Percentiles rank a stretch among this genome's conserved stretches.
Conservation (phyloP, 1,140 invertebrate genomes). For the Tetramorium parvispinum region DNA sequence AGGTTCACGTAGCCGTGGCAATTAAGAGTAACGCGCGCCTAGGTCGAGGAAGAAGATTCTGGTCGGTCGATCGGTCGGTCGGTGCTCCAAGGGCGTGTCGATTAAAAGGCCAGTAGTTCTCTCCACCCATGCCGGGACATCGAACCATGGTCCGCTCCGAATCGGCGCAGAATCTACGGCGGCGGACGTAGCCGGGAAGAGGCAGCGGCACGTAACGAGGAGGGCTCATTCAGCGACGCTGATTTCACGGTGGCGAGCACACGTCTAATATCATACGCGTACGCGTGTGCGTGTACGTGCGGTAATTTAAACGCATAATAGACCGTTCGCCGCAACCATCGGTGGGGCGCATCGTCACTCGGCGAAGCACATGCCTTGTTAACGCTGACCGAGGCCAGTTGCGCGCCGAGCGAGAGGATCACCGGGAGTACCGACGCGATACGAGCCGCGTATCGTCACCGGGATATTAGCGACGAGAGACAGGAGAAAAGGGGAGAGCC, state of each 20-base stretch:
- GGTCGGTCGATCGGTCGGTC: slow-evolving; percentile 62
- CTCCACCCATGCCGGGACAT: slow-evolving; percentile 12
- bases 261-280: background rate
- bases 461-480: background rate
- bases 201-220: slow-evolving; percentile 52
- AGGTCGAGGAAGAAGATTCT: slow-evolving; percentile 5
- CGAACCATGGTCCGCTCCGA: slow-evolving; percentile 5
- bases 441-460: background rate
- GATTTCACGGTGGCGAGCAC: slow-evolving; percentile 39
- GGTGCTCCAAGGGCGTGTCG: slow-evolving; percentile 68
- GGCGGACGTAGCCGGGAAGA: slow-evolving; percentile 43
- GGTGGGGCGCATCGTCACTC: slow-evolving; percentile 4
- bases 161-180: slow-evolving; percentile 32
- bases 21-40: slow-evolving; percentile 40
- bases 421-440: background rate
- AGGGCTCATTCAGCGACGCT: slow-evolving; percentile 41
- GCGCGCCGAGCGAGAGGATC: background rate
- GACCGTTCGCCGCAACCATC: background rate
- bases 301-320: slow-evolving; percentile 12
- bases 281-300: slow-evolving; percentile 1
- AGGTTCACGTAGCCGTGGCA: slow-evolving; percentile 43
- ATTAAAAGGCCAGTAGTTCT: background rate
- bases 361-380: slow-evolving; percentile 44
- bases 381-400: background rate
- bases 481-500: background rate